Percentiles rank a stretch among this genome's conserved stretches.
Evolutionary conservation across 2,113 vertebrate genomes (phyloP).

Genomic region (Numenius arquata): DNA sequence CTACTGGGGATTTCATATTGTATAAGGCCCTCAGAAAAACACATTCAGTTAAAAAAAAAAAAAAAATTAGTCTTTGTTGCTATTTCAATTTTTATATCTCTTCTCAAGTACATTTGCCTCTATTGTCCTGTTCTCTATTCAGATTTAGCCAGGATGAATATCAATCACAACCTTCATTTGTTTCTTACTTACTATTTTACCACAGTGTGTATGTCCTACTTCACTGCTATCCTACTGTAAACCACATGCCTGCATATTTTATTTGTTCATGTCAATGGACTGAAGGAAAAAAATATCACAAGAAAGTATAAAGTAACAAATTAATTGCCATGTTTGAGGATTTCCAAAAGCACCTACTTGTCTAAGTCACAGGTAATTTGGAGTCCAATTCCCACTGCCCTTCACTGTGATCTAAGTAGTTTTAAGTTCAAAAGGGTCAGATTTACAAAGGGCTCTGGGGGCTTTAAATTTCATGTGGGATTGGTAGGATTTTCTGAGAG

Average conservation of each 20-base stretch:
- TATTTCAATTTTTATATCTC: not conserved
- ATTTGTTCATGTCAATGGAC: not conserved
- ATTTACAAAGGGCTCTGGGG: not conserved
- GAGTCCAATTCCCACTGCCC: not conserved
- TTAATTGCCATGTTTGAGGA: not conserved
- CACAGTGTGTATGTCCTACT: not conserved
- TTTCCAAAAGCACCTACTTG: not conserved
- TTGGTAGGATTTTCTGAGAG: not conserved
- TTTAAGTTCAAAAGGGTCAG: not conserved
- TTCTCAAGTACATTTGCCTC: not conserved
- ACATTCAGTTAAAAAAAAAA: not conserved
- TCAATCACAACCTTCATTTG: conserved; percentile 12
- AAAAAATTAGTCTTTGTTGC: not conserved
- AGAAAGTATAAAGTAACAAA: not conserved
- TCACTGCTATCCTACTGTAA: not conserved
- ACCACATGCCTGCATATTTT: not conserved
- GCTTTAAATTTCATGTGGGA: not conserved
- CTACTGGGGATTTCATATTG: not conserved
- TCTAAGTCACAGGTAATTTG: not conserved
- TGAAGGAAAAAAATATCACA: not conserved
- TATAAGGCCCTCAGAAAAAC: not conserved
- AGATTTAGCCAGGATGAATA: not conserved
- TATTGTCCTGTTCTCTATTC: not conserved
- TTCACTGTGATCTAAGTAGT: not conserved
- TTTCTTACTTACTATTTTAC: not conserved